phyloP scores from a whole-genome alignment of 2,888 invertebrate species.

The Lithosia quadra region DNA sequence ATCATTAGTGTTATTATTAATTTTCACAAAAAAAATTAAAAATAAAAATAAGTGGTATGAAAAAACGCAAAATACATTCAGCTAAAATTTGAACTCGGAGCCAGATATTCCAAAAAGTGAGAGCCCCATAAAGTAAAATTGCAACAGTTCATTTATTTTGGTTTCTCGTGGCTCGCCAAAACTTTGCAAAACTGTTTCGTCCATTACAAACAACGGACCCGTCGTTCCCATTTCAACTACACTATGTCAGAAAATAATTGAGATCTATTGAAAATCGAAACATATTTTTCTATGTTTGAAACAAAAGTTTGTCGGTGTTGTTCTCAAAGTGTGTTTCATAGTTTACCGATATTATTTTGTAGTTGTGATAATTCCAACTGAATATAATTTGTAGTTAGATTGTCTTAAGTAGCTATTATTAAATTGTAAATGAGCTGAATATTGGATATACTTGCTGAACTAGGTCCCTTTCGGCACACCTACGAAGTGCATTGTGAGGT shows the following conservation, averaged over 20 bases:
- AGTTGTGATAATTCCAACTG: not conserved
- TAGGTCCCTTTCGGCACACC: too few relatives aligned
- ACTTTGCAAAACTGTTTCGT: slow-evolving; percentile 46
- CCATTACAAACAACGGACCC: slow-evolving; percentile 27
- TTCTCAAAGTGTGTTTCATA: slow-evolving; percentile 20
- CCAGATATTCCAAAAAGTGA: slow-evolving; percentile 38
- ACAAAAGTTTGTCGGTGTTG: slow-evolving; percentile 25
- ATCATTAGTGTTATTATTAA: too few relatives aligned
- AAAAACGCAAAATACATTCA: slow-evolving; percentile 15
- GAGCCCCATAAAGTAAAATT: slow-evolving; percentile 63
- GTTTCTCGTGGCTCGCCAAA: slow-evolving; percentile 36
- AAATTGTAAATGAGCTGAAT: too few relatives aligned
- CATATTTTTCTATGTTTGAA: slow-evolving; percentile 1
- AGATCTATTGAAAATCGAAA: slow-evolving; percentile 29
- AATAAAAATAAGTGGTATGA: too few relatives aligned
- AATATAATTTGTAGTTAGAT: not conserved
- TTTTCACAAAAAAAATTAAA: too few relatives aligned
- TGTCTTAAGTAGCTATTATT: too few relatives aligned
- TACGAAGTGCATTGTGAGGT: too few relatives aligned
- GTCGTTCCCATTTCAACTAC: slow-evolving; percentile 33
- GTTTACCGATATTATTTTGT: not conserved
- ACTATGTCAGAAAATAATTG: slow-evolving; percentile 40
- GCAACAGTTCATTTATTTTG: slow-evolving; percentile 65
- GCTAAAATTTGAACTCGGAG: slow-evolving; percentile 12
- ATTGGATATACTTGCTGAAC: too few relatives aligned